Percentiles rank a stretch among this genome's conserved stretches.
Conservation (phyloP, 2,113 vertebrate genomes). For the Seriola dumerili region DNA sequence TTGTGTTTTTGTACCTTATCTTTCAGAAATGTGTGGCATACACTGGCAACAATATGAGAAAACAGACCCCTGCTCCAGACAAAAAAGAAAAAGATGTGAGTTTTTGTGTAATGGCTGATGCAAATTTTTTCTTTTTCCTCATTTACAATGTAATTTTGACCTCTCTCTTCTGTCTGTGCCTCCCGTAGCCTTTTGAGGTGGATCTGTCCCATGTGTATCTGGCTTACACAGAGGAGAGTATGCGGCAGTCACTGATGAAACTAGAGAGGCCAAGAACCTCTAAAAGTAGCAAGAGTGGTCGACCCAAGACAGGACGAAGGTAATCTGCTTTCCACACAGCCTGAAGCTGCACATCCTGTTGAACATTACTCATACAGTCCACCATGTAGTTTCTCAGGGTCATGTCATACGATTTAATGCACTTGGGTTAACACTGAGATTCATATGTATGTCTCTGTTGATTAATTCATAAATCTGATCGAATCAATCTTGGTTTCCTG, state of each 20-base stretch:
- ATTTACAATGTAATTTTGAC: neutral
- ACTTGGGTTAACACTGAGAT: neutral
- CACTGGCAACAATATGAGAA: slow-evolving; percentile 99
- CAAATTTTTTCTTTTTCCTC: neutral
- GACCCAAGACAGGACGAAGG: slow-evolving; percentile 95
- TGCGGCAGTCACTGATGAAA: slow-evolving; percentile 96
- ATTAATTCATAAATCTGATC: neutral
- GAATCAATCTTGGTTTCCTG: neutral
- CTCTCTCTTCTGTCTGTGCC: slow-evolving; percentile 4
- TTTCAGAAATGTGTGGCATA: slow-evolving; percentile 98
- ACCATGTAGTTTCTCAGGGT: neutral
- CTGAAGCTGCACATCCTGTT: neutral
- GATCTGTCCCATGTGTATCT: slow-evolving; percentile 97
- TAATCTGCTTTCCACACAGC: slow-evolving; percentile 65
- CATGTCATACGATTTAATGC: neutral
- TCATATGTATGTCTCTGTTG: neutral
- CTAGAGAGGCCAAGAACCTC: slow-evolving; percentile 94
- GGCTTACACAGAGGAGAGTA: slow-evolving; percentile 97
- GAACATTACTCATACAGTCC: neutral
- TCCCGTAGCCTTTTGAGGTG: slow-evolving; percentile 93
- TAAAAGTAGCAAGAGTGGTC: slow-evolving; percentile 90
- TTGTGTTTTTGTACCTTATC: slow-evolving; percentile 6
- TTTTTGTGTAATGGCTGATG: neutral
- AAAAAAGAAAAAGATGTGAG: slow-evolving; percentile 99
- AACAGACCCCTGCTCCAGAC: slow-evolving; percentile 94